Base-by-base conservation (phyloP, 1,140 invertebrate species). In the Mercenaria mercenaria region DNA sequence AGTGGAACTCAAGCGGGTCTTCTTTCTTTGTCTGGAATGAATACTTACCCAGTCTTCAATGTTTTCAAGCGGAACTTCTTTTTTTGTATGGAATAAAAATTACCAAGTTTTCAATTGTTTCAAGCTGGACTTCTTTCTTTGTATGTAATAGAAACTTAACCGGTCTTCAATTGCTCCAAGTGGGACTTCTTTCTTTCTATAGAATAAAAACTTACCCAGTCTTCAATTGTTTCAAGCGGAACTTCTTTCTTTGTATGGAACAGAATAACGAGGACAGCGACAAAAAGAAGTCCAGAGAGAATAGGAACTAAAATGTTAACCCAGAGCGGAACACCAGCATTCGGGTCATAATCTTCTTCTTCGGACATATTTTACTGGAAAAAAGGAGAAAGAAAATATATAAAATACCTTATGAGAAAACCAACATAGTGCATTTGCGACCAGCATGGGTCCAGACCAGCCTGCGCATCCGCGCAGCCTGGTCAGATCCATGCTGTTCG, bases 161-260 rank as follows among this genome's bases (percentile, higher is more conserved):
- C n/a, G n/a, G n/a, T n/a, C n/a, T n/a, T n/a, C n/a, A n/a, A n/a
- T n/a, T n/a, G n/a, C n/a, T n/a, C n/a, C n/a, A n/a, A n/a, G n/a
- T 20, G 61, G 61, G 8, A 67, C n/a, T 18, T 67, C 61, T 32
- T 29, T 67, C 3, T 67, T 37, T 8, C n/a, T 67, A 18, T 67
- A n/a, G 61, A n/a, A n/a, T n/a, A n/a, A n/a, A n/a, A n/a, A 59
- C 59, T 64, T 64, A 64, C 59, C 59, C 59, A 64, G 23, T 64
- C 59, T 26, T 64, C n/a, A 29, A 64, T 20, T 29, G 20, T 64
- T 29, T 64, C 59, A 4, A 64, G 20, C 26, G 67, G 67, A 23
- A 72, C 29, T n/a, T 72, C 67, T 39, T 37, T 72, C 10, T 72
- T 41, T 18, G 67, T 72, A n/a, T 72, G 37, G 15, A 39, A 72